phyloP scores from a whole-genome alignment of 2,888 invertebrate genomes.

The Cerastoderma edule region DNA sequence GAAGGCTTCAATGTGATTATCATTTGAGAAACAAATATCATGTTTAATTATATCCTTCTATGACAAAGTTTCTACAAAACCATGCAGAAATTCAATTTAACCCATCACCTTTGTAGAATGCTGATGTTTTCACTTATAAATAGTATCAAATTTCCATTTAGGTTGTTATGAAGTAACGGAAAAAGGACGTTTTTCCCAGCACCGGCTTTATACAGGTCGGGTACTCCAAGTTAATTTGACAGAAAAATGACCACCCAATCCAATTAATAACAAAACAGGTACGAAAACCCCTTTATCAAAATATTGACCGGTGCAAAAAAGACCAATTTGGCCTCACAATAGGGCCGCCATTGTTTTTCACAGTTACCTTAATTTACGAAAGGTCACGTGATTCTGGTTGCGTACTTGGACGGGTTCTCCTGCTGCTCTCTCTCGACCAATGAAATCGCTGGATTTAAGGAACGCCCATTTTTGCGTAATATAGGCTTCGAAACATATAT shows the following conservation, averaged over 20 bases:
- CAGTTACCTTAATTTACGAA: constrained; percentile 52
- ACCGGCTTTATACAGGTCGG: too few relatives aligned
- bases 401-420: constrained; percentile 10
- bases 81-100: too few relatives aligned
- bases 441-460: constrained; percentile 27
- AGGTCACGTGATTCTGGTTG: constrained; percentile 44
- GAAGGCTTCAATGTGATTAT: too few relatives aligned
- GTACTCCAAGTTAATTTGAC: constrained; percentile 44
- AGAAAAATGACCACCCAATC: constrained; percentile 53
- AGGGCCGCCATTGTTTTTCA: constrained; percentile 59
- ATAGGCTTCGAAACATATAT: too few relatives aligned
- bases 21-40: too few relatives aligned
- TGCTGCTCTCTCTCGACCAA: constrained; percentile 27
- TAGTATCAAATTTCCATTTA: too few relatives aligned
- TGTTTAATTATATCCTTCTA: too few relatives aligned
- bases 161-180: too few relatives aligned
- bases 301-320: constrained; percentile 46
- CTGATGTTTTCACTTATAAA: too few relatives aligned
- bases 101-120: too few relatives aligned
- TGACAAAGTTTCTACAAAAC: too few relatives aligned
- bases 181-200: too few relatives aligned
- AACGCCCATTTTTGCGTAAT: constrained; percentile 37
- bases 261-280: constrained; percentile 57
- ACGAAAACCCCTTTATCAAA: constrained; percentile 55
- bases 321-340: constrained; percentile 48